Percentiles rank a stretch among this genome's conserved stretches.
Evolutionary conservation across 2,113 vertebrate species (phyloP).

Genomic region (Arothron firmamentum): DNA sequence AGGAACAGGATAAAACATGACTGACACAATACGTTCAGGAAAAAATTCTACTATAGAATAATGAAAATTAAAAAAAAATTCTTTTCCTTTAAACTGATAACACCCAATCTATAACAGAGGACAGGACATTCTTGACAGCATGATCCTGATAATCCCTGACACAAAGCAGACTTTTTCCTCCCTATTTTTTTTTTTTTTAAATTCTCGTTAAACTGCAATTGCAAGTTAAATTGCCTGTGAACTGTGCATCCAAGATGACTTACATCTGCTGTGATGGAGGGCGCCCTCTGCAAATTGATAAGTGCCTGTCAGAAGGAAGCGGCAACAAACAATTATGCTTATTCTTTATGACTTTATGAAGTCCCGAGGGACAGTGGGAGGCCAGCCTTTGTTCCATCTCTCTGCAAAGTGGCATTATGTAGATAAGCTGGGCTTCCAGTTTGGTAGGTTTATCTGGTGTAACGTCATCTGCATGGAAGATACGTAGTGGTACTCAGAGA

Average conservation of each 20-base stretch:
- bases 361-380: constrained; percentile 10
- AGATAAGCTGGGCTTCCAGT: constrained; percentile 40
- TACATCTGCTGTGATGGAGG: constrained; percentile 7
- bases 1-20: too few relatives aligned
- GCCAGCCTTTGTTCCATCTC: constrained; percentile 33
- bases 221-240: constrained; percentile 4
- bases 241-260: constrained; percentile 11
- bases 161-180: constrained; percentile 29
- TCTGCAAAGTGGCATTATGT: constrained; percentile 37
- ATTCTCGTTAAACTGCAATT: neutral
- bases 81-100: constrained; percentile 26
- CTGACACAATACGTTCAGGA: too few relatives aligned
- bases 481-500: constrained; percentile 30
- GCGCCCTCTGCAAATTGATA: constrained; percentile 3
- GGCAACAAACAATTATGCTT: constrained; percentile 14
- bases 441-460: constrained; percentile 25
- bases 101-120: constrained; percentile 54
- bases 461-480: constrained; percentile 4
- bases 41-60: too few relatives aligned
- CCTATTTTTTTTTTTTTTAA: neutral
- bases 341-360: constrained; percentile 13
- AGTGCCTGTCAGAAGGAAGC: neutral
- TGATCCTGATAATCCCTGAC: constrained; percentile 63
- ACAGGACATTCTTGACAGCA: constrained; percentile 45
- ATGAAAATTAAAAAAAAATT: neutral